Evolutionary conservation across 2,888 invertebrate genomes (phyloP).

Genomic region (Dinocampus coccinellae): DNA sequence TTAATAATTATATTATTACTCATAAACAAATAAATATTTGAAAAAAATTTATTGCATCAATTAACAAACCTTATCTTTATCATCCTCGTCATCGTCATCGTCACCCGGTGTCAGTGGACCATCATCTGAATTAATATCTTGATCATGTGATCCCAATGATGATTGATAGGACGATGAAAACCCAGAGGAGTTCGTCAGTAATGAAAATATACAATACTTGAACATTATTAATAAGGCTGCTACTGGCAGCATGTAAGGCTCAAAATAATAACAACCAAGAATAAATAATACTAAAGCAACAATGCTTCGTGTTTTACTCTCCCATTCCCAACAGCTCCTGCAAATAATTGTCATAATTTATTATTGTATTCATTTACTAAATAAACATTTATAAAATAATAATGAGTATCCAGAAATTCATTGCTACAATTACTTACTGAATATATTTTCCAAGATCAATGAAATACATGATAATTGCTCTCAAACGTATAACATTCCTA

Average conservation of each 20-base stretch:
- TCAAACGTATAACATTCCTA: conserved; percentile 91
- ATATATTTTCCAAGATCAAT: conserved; percentile 92
- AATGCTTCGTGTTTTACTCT: conserved; percentile 87
- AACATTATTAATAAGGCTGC: conserved; percentile 85
- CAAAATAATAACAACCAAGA: conserved; percentile 91
- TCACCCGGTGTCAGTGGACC: conserved; percentile 63
- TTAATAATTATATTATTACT: conserved; percentile 13
- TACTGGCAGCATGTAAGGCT: conserved; percentile 95
- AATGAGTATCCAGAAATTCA: conserved; percentile 17
- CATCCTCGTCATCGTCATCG: conserved; percentile 89
- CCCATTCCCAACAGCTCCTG: conserved; percentile 98
- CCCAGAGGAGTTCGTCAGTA: conserved; percentile 63
- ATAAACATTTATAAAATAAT: background rate
- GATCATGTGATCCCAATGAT: conserved; percentile 51
- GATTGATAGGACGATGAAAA: conserved; percentile 51
- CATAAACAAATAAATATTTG: background rate
- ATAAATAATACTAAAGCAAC: conserved; percentile 89
- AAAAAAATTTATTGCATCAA: background rate
- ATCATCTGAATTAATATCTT: conserved; percentile 53
- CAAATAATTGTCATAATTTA: conserved; percentile 40
- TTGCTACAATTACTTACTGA: conserved; percentile 76
- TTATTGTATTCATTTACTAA: conserved; percentile 30
- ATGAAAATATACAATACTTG: conserved; percentile 75
- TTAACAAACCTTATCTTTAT: conserved; percentile 82
- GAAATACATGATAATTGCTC: conserved; percentile 89